Percentiles rank a stretch among this genome's conserved stretches.
Evolutionary conservation across 2,113 vertebrate species (phyloP).

Genomic region (Baryphthengus martii): DNA sequence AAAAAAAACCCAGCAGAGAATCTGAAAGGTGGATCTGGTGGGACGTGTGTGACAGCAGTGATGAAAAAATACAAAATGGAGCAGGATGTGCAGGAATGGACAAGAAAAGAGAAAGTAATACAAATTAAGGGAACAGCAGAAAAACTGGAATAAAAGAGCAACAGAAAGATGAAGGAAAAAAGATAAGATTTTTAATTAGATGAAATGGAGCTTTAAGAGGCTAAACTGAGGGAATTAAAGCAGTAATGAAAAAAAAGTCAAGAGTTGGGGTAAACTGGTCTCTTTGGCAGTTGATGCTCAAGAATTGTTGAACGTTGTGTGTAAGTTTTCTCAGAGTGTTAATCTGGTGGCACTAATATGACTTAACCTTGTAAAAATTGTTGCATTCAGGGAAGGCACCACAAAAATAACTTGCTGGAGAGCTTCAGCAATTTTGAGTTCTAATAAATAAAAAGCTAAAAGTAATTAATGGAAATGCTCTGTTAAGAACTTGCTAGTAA

Average conservation of each 20-base stretch:
- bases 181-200: background rate
- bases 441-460: background rate
- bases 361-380: background rate
- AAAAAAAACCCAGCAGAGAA: background rate
- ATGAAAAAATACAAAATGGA: background rate
- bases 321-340: background rate
- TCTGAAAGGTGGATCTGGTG: background rate
- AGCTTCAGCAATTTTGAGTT: background rate
- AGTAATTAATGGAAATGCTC: background rate
- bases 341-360: background rate
- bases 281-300: background rate
- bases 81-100: background rate
- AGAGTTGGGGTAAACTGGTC: background rate
- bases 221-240: background rate
- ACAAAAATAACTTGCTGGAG: background rate
- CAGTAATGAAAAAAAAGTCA: background rate
- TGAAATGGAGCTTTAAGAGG: background rate
- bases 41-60: background rate
- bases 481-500: background rate
- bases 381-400: background rate
- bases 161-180: background rate
- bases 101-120: background rate
- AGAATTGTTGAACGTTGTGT: background rate
- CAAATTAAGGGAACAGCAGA: background rate
- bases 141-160: background rate